Conservation (phyloP, 2,888 invertebrate species). For the Cancer borealis region DNA sequence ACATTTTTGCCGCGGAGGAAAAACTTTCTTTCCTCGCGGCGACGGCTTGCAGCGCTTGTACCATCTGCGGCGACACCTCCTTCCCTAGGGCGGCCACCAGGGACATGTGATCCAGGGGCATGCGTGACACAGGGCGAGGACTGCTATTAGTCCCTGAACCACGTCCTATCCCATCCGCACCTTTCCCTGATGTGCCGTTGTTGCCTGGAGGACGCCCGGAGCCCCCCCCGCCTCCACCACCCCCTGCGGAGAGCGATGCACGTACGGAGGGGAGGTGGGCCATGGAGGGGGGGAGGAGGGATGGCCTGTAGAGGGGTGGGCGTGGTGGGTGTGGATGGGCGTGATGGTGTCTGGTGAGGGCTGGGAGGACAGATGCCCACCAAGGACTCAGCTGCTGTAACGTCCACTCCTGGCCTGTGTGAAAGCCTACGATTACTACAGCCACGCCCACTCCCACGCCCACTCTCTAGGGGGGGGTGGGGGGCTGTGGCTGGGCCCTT, state of each 20-base stretch:
- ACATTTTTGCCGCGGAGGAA: conserved; percentile 77
- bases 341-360: conserved; percentile 75
- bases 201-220: not conserved
- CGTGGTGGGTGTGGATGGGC: not conserved
- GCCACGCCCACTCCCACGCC: not conserved
- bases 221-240: not conserved
- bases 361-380: conserved; percentile 76
- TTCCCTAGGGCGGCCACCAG: conserved; percentile 76
- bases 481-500: no score
- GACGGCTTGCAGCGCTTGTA: conserved; percentile 76
- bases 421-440: not conserved
- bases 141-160: conserved; percentile 50
- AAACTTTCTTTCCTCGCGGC: conserved; percentile 76
- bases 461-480: not conserved
- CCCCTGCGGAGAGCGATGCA: conserved; percentile 43
- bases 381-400: conserved; percentile 75
- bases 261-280: conserved; percentile 72
- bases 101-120: conserved; percentile 75
- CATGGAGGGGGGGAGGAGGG: conserved; percentile 69
- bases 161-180: conserved; percentile 32
- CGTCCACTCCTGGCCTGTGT: conserved; percentile 70
- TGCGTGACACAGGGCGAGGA: conserved; percentile 54
- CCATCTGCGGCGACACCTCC: conserved; percentile 77
- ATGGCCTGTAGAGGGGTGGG: conserved; percentile 55
- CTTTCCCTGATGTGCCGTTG: conserved; percentile 47